Evolutionary conservation across 2,888 invertebrate genomes (phyloP).

Genomic region (Abrostola tripartita): DNA sequence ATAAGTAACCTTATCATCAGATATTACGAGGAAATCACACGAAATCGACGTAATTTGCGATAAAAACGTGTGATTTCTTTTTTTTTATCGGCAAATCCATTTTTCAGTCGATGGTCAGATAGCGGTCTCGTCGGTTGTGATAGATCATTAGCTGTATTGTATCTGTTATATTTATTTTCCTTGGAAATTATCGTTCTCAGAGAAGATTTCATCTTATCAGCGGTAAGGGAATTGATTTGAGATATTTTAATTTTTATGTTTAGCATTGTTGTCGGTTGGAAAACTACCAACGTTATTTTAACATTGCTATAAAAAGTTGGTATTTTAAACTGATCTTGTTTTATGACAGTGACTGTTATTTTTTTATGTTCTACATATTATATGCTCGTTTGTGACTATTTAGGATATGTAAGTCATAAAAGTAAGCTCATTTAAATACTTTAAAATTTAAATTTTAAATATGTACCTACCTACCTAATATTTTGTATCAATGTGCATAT

Average conservation of each 20-base stretch:
- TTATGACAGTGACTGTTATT: conserved; percentile 13
- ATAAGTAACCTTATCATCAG: conserved; percentile 75
- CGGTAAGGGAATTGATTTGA: conserved; percentile 50
- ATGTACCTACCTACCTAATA: neutral
- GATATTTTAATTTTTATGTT: conserved; percentile 16
- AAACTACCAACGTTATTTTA: conserved; percentile 1
- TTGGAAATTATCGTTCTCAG: conserved; percentile 42
- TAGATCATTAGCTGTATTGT: conserved; percentile 53
- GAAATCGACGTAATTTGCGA: conserved; percentile 82
- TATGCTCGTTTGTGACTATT: conserved; percentile 8
- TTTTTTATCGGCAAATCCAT: conserved; percentile 81
- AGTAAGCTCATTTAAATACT: conserved; percentile 44
- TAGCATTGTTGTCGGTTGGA: conserved; percentile 6
- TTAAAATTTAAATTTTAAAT: conserved; percentile 7
- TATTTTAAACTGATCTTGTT: conserved; percentile 28
- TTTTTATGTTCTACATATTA: conserved; percentile 32
- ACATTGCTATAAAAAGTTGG: conserved; percentile 31
- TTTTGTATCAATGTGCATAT: neutral
- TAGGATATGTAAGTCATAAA: conserved; percentile 25
- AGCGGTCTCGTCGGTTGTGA: conserved; percentile 78
- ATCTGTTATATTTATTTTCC: conserved; percentile 36
- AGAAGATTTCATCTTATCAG: conserved; percentile 57
- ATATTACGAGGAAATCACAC: conserved; percentile 77
- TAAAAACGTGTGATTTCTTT: conserved; percentile 79
- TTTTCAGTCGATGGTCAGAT: conserved; percentile 85